Evolutionary conservation across 1,140 invertebrate species (phyloP).

Genomic region (Phymastichus coffea): DNA sequence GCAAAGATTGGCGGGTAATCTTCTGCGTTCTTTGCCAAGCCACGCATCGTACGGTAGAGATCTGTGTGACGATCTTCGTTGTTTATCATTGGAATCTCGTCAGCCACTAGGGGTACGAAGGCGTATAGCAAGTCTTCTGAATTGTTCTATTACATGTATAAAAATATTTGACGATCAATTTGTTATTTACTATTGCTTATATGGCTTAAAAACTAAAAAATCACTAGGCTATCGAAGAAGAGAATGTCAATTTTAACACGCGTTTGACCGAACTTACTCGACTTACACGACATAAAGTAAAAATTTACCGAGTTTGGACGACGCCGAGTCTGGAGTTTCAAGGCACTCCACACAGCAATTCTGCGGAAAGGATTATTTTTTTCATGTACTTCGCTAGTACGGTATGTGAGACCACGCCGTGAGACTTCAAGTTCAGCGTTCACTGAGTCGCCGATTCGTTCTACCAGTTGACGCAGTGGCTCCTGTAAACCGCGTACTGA

Average conservation of each 20-base stretch:
- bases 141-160: no score
- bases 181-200: no score
- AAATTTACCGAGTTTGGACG: neutral
- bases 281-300: no score
- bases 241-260: no score
- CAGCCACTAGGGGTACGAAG: conserved; percentile 83
- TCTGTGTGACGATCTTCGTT: conserved; percentile 50
- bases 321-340: conserved; percentile 34
- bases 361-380: conserved; percentile 73
- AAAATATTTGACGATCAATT: no score
- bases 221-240: no score
- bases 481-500: conserved; percentile 79
- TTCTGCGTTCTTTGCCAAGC: conserved; percentile 46
- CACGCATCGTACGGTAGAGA: conserved; percentile 50
- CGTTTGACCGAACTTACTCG: no score
- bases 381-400: conserved; percentile 43
- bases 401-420: conserved; percentile 47
- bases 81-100: conserved; percentile 47
- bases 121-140: conserved; percentile 61
- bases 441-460: conserved; percentile 41
- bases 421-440: conserved; percentile 51
- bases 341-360: conserved; percentile 83
- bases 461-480: conserved; percentile 71
- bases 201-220: no score
- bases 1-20: conserved; percentile 84